Evolutionary conservation across 1,140 invertebrate species (phyloP), one percentile per base, ranked within the genome.

Genomic region (Musca domestica): DNA sequence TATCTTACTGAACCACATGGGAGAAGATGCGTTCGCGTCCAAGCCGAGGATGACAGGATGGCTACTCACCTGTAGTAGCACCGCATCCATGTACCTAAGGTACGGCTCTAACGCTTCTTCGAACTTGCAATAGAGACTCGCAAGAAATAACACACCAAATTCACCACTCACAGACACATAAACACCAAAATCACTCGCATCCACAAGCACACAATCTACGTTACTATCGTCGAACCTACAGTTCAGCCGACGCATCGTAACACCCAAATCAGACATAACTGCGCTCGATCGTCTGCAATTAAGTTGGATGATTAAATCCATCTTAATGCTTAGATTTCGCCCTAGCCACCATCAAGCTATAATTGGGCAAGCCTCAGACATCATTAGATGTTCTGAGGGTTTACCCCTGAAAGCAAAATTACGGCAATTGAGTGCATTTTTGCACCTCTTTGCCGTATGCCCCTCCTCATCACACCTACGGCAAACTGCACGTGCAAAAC

Each of bases 81-180:
- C 30, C 68, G 51, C 41, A 69, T 69, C 68, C 49, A 69, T 27
- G 27, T 67, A 70, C 17, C 46, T 15, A 19, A 69, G 17, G 49
- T 67, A 67, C 14, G 64, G 69, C 30, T 70, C 69, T 9, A 70
- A 64, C 17, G 69, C 54, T 15, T 63, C 56, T 14, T 56, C 54
- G 25, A 67, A 70, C 54, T 58, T 64, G 27, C 65, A 67, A 34
- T 64, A 67, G 9, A 70, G 22, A 47, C 56, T 70, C 19, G 23
- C 58, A 2, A 70, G 25, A 23, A 47, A 34, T 7, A 67, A 23
- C 20, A 6, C 64, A 9, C 66, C 58, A 47, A 67, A 61, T 20
- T 2, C 1, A 15, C 46, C 63, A 19, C 47, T 22, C 2, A 64
- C 20, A 7, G 5, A 22, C 17, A 64, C 34, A 64, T 1, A 46